Conservation (phyloP, 2,888 invertebrate genomes). For the Chaetoderma sp. region DNA sequence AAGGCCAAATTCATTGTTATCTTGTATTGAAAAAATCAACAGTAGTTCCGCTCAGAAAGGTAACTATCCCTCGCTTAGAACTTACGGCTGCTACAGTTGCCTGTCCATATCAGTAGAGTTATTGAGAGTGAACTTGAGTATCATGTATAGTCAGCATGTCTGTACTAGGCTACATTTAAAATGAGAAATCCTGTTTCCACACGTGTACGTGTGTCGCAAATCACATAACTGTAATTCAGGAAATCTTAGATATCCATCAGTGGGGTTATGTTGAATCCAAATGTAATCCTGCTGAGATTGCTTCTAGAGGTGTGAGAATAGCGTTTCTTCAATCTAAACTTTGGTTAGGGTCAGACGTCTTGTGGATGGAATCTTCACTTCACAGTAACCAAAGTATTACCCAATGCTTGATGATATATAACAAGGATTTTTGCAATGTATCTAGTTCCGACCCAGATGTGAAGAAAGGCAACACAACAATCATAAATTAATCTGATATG, state of each 20-base stretch:
- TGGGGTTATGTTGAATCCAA: conserved; percentile 11
- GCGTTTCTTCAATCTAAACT: no score
- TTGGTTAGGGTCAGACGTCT: no score
- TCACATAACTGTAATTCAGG: conserved; percentile 22
- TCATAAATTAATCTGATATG: no score
- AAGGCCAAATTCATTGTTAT: conserved; percentile 27
- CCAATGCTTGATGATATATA: no score
- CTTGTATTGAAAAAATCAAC: conserved; percentile 31
- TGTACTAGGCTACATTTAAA: conserved; percentile 21
- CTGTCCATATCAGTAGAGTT: conserved; percentile 11
- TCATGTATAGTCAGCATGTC: conserved; percentile 21
- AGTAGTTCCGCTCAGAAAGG: conserved; percentile 24
- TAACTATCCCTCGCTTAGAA: conserved; percentile 32
- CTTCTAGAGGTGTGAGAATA: conserved; percentile 21
- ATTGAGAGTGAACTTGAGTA: conserved; percentile 15
- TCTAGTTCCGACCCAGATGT: no score
- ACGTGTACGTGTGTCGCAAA: conserved; percentile 37
- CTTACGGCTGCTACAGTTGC: conserved; percentile 27
- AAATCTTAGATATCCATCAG: conserved; percentile 9
- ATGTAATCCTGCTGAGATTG: conserved; percentile 17
- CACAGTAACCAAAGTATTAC: no score
- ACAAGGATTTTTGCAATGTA: no score
- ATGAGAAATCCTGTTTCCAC: conserved; percentile 25
- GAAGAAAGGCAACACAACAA: no score
- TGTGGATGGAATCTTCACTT: no score